These are phyloP conservation scores for Lagothrix lagotricha DNA, from an alignment of 2,797 vertebrate genomes.

Conservation along the genomic window DNA sequence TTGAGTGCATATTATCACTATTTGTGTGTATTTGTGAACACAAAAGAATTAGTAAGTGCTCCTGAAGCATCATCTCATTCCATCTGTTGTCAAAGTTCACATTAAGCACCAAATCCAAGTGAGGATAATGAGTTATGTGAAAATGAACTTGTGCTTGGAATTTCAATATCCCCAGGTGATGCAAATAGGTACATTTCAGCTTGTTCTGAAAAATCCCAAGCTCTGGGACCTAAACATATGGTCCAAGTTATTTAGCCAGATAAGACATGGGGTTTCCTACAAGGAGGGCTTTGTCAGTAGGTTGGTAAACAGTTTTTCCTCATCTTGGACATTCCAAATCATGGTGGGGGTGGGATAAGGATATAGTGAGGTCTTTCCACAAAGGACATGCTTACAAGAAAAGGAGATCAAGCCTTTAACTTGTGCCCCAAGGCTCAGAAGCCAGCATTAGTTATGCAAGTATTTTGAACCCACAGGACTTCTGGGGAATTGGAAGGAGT, in stretches of 20 bases:
- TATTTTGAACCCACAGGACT: constrained; percentile 19
- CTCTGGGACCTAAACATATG: constrained; percentile 81
- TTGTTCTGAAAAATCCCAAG: constrained; percentile 72
- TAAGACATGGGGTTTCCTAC: constrained; percentile 51
- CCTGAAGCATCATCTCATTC: constrained; percentile 41
- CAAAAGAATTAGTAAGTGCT: constrained; percentile 73
- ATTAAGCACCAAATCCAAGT: constrained; percentile 78
- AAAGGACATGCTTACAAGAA: neutral
- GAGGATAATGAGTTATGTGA: constrained; percentile 81
- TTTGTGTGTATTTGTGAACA: constrained; percentile 70
- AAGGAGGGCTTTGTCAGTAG: constrained; percentile 75
- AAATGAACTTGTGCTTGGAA: constrained; percentile 80
- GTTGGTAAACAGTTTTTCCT: constrained; percentile 79
- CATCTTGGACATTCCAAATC: constrained; percentile 46
- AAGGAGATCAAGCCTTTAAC: neutral
- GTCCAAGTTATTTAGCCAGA: constrained; percentile 71
- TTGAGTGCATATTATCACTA: constrained; percentile 75
- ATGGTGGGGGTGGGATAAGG: constrained; percentile 14
- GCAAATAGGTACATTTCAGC: constrained; percentile 77
- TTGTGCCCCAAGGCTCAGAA: neutral
- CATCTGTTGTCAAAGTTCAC: constrained; percentile 73
- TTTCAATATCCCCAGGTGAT: constrained; percentile 78
- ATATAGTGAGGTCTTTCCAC: neutral
- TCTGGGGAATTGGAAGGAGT: constrained; percentile 25
- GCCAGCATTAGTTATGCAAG: neutral